Conservation (phyloP, 1,140 invertebrate genomes). For the Chironomus tepperi region DNA sequence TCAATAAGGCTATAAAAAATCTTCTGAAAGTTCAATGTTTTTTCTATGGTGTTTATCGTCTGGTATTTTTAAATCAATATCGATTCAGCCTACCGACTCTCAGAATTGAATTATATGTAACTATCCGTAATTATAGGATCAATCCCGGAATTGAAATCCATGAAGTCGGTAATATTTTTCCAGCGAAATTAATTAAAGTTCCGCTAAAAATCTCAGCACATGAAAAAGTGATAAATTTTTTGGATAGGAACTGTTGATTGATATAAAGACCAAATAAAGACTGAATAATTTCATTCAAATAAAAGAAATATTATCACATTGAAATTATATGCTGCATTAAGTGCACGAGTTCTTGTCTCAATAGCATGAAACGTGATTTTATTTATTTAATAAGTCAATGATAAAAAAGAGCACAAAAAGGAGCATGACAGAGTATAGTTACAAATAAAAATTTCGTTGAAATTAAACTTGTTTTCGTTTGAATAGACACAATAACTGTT, state of each 20-base stretch:
- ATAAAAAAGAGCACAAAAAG: not conserved
- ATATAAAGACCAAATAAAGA: not conserved
- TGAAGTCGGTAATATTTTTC: too few species aligned
- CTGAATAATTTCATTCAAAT: not conserved
- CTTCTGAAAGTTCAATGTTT: not conserved
- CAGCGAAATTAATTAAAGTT: too few species aligned
- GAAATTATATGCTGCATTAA: constrained; percentile 19
- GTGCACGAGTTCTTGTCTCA: not conserved
- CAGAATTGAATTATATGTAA: too few species aligned
- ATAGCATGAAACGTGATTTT: not conserved
- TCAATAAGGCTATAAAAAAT: too few species aligned
- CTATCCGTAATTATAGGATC: too few species aligned
- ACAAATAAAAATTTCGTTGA: not conserved
- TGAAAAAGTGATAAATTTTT: too few species aligned
- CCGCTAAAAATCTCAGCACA: too few species aligned
- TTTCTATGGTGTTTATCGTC: not conserved
- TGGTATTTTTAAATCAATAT: too few species aligned
- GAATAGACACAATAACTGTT: not conserved
- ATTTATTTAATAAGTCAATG: not conserved
- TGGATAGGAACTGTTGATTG: too few species aligned
- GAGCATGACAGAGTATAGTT: not conserved
- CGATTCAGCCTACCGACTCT: too few species aligned
- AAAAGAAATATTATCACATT: not conserved
- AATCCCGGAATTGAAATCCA: too few species aligned
- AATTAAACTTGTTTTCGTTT: constrained; percentile 3